A percentile compares a stretch with the other conserved stretches of the same genome.
These are phyloP conservation scores for human (Homo sapiens) DNA, from an alignment of 2,113 vertebrate species.

Conservation along the genomic window GRCh38 chr15:38307001-38307500, in stretches of 20 bases:
- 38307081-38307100: not conserved
- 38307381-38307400: not conserved
- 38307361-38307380: not conserved
- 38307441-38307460: not conserved
- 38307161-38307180: conserved; percentile 20
- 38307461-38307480: not conserved
- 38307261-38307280: not conserved
- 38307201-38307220: not conserved
- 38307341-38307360: not conserved
- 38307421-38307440: not conserved
- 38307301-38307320: not conserved
- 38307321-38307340: not conserved
- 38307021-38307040: not conserved
- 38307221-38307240: not conserved
- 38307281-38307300: not conserved
- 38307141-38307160: not conserved
- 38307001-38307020: not conserved
- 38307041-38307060: not conserved
- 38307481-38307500: not conserved
- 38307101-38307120: not conserved
- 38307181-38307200: not conserved
- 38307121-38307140: not conserved
- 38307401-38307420: not conserved
- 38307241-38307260: not conserved
- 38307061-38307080: not conserved